These are phyloP conservation scores for Anhinga rufa DNA, from an alignment of 2,113 vertebrate species.

Conservation along the genomic window DNA sequence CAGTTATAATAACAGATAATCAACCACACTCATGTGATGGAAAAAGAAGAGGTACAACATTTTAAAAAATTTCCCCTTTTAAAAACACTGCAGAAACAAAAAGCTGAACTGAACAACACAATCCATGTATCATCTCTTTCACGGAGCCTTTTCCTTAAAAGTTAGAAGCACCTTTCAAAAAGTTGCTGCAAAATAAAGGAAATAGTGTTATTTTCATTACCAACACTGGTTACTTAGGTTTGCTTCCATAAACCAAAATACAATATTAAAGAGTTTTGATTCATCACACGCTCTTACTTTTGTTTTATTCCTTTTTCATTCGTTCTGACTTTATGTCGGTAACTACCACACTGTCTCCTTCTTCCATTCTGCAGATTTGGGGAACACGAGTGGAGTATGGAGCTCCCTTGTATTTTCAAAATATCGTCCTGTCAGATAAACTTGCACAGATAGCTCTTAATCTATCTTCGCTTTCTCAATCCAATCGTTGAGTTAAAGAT, in stretches of 20 bases:
- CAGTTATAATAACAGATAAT: neutral
- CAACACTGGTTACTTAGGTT: neutral
- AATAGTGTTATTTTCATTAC: neutral
- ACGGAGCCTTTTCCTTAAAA: neutral
- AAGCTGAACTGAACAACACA: neutral
- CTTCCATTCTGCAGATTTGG: neutral
- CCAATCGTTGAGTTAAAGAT: neutral
- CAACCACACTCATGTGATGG: neutral
- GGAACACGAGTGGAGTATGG: neutral
- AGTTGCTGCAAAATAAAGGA: neutral
- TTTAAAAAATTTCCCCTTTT: neutral
- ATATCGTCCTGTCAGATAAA: neutral
- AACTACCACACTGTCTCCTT: neutral
- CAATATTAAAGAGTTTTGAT: neutral
- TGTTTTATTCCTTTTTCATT: neutral
- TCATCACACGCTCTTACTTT: rapidly evolving
- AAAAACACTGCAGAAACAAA: neutral
- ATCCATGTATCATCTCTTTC: neutral
- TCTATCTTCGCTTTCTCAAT: neutral
- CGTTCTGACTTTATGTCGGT: neutral
- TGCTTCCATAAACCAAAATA: neutral
- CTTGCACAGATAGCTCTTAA: neutral
- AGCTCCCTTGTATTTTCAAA: neutral
- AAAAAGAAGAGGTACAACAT: neutral
- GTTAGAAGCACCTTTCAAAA: neutral